Evolutionary conservation across 2,888 invertebrate species (phyloP).

Genomic region (Miltochrista miniata): DNA sequence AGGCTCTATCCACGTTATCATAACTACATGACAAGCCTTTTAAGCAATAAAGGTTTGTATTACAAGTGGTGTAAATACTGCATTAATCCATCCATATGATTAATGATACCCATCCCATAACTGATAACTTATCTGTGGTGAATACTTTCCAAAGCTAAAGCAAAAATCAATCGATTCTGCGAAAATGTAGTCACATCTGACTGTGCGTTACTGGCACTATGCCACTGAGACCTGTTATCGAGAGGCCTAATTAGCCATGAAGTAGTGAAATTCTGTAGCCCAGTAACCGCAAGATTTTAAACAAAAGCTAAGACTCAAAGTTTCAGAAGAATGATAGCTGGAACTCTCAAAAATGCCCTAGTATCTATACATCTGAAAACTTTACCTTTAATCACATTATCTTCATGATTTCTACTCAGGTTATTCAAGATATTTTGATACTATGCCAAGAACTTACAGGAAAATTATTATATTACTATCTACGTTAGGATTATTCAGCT

Average conservation of each 20-base stretch:
- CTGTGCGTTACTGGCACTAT: conserved; percentile 26
- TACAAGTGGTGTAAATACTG: no score
- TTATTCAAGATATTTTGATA: conserved; percentile 13
- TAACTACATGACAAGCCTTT: no score
- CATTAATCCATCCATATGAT: no score
- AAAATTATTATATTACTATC: background rate
- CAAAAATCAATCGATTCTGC: conserved; percentile 17
- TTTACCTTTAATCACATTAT: background rate
- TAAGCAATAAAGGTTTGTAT: no score
- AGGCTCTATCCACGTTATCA: no score
- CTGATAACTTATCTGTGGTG: conserved; percentile 6
- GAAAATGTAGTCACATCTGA: conserved; percentile 25
- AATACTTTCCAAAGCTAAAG: no score
- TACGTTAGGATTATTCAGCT: background rate
- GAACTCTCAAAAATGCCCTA: background rate
- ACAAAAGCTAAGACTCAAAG: no score
- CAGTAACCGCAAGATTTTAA: no score
- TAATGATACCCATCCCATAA: conserved; percentile 14
- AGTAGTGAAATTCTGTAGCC: conserved; percentile 9
- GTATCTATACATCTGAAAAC: background rate
- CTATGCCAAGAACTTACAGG: conserved; percentile 21
- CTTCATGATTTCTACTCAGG: background rate
- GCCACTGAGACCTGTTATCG: conserved; percentile 25
- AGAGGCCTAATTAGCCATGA: conserved; percentile 23
- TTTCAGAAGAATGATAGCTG: background rate